phyloP scores from a whole-genome alignment of 2,113 vertebrate species.

The Pterocles orientalis region DNA sequence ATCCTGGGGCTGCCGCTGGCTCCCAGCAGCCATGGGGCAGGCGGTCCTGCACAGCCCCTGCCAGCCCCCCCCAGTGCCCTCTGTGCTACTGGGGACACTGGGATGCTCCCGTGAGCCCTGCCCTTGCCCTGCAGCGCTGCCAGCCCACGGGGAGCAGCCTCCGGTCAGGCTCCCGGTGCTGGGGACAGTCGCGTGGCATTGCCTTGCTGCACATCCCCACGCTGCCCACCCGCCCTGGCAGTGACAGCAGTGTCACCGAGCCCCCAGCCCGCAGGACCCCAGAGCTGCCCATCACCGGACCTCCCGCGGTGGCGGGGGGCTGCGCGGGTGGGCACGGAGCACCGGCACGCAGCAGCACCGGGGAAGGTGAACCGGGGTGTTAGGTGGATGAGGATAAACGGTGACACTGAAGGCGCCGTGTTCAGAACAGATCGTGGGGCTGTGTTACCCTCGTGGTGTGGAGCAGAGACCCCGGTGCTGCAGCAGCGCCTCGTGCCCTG shows the following conservation, averaged over 20 bases:
- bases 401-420: background rate
- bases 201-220: accelerated
- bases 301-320: accelerated
- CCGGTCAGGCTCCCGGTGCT: accelerated
- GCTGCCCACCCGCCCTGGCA: accelerated
- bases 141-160: background rate
- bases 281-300: background rate
- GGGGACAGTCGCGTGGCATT: background rate
- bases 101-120: accelerated
- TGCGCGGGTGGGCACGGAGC: background rate
- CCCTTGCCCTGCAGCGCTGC: background rate
- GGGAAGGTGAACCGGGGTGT: background rate
- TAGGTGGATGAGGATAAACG: accelerated
- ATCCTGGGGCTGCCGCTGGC: background rate
- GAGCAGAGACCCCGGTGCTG: background rate
- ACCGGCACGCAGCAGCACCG: accelerated
- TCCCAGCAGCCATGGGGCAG: background rate
- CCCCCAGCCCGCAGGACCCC: background rate
- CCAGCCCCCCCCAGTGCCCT: background rate
- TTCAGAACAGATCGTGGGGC: background rate
- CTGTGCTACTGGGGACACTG: background rate
- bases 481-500: background rate
- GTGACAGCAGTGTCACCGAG: accelerated
- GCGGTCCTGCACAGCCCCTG: background rate
- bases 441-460: accelerated